phyloP scores from a whole-genome alignment of 2,113 vertebrate genomes.

The Paradoxurus hermaphroditus region DNA sequence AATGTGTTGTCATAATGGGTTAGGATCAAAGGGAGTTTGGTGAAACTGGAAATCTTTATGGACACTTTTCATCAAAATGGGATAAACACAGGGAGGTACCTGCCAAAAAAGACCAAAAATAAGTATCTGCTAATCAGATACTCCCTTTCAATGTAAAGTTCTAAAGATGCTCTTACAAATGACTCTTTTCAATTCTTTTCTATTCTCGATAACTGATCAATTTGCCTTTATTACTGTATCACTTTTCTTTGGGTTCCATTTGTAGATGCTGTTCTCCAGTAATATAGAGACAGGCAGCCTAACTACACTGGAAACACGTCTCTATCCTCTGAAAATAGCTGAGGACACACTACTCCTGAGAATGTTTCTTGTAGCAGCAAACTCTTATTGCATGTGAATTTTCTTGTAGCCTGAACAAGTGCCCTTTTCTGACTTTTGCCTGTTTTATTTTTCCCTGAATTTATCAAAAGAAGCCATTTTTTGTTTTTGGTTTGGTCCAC shows the following conservation, averaged over 20 bases:
- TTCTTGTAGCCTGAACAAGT: background rate
- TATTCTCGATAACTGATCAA: background rate
- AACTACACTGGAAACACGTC: background rate
- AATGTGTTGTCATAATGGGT: background rate
- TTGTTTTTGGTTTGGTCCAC: background rate
- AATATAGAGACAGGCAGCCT: background rate
- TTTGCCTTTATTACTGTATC: conserved; percentile 10
- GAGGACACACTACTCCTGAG: background rate
- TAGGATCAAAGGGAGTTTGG: background rate
- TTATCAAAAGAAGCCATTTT: background rate
- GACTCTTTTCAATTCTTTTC: background rate
- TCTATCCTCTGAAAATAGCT: background rate
- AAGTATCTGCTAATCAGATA: background rate
- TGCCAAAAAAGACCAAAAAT: background rate
- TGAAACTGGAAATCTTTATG: conserved; percentile 31
- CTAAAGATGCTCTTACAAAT: background rate
- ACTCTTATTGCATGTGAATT: background rate
- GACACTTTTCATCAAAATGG: conserved; percentile 19
- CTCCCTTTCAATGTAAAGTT: background rate
- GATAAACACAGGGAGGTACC: background rate
- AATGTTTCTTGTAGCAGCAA: background rate
- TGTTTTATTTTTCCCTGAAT: background rate
- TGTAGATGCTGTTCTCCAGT: background rate
- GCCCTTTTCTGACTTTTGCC: background rate
- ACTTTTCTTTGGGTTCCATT: background rate